A percentile compares a stretch with the other conserved stretches of the same genome.
phyloP scores from a whole-genome alignment of 2,888 invertebrate genomes.

The Drosophila robusta region DNA sequence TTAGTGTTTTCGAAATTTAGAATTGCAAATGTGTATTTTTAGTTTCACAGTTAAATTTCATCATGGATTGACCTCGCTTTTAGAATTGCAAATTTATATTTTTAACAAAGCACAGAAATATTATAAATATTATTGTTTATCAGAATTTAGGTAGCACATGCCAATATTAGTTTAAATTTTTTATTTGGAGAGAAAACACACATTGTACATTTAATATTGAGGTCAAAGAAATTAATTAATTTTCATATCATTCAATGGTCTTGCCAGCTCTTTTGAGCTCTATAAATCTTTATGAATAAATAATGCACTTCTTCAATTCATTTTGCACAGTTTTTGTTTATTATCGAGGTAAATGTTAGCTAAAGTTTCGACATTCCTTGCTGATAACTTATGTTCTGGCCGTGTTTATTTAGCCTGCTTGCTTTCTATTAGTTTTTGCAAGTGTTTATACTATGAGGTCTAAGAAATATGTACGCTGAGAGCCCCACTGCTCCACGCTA shows the following conservation, averaged over 20 bases:
- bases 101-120: no score
- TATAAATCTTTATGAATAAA: slow-evolving; percentile 17
- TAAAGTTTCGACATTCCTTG: slow-evolving; percentile 33
- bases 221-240: not conserved
- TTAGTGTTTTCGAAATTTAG: no score
- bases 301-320: slow-evolving; percentile 13
- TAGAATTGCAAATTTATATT: no score
- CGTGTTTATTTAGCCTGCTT: slow-evolving; percentile 57
- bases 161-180: not conserved
- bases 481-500: slow-evolving; percentile 13
- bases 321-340: slow-evolving; percentile 21
- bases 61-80: no score
- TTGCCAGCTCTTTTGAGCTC: not conserved
- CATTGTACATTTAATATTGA: slow-evolving; percentile 1
- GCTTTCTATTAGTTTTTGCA: slow-evolving; percentile 67
- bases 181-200: not conserved
- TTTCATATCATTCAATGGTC: not conserved
- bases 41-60: no score
- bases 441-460: slow-evolving; percentile 58
- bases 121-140: no score
- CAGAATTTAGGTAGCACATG: no score
- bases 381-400: slow-evolving; percentile 36
- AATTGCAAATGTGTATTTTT: no score
- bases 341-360: slow-evolving; percentile 20
- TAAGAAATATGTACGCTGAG: slow-evolving; percentile 71